Percentiles rank a stretch among this genome's conserved stretches.
phyloP scores from a whole-genome alignment of 1,140 invertebrate genomes.

The Drosophila melanica region DNA sequence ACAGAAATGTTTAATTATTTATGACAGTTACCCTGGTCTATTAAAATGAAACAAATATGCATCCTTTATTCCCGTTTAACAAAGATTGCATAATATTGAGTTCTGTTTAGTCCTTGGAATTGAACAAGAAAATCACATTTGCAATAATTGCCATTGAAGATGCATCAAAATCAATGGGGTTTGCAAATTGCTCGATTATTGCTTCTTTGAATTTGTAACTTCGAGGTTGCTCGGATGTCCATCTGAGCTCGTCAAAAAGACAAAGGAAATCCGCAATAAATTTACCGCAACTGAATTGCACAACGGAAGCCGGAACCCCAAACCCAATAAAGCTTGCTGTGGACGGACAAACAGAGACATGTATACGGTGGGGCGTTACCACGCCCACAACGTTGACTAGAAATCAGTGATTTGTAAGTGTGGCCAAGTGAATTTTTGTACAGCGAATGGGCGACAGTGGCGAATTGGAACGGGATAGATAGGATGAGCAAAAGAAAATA shows the following conservation, averaged over 20 bases:
- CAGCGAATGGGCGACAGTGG: conserved; percentile 7
- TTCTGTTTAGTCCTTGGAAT: background rate
- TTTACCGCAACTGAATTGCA: conserved; percentile 72
- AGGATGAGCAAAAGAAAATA: conserved; percentile 53
- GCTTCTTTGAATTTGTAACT: conserved; percentile 18
- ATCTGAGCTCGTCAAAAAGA: conserved; percentile 56
- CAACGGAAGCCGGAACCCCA: conserved; percentile 28
- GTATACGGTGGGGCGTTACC: conserved; percentile 48
- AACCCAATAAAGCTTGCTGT: conserved; percentile 26
- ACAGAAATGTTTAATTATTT: too few relatives aligned
- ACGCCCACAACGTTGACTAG: conserved; percentile 68
- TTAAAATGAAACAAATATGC: too few relatives aligned
- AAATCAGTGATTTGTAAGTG: conserved; percentile 78
- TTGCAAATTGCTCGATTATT: conserved; percentile 35
- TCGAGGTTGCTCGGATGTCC: conserved; percentile 22
- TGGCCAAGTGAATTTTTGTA: conserved; percentile 54
- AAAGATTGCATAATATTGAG: background rate
- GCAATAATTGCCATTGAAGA: conserved; percentile 24
- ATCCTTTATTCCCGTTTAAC: background rate
- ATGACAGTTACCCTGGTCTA: too few relatives aligned
- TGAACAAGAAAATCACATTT: conserved; percentile 1
- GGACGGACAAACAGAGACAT: conserved; percentile 9
- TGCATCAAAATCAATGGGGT: conserved; percentile 22
- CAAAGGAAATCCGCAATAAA: conserved; percentile 74
- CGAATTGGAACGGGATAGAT: background rate